Conservation (phyloP, 1,140 invertebrate species). For the Drosophila navojoa region DNA sequence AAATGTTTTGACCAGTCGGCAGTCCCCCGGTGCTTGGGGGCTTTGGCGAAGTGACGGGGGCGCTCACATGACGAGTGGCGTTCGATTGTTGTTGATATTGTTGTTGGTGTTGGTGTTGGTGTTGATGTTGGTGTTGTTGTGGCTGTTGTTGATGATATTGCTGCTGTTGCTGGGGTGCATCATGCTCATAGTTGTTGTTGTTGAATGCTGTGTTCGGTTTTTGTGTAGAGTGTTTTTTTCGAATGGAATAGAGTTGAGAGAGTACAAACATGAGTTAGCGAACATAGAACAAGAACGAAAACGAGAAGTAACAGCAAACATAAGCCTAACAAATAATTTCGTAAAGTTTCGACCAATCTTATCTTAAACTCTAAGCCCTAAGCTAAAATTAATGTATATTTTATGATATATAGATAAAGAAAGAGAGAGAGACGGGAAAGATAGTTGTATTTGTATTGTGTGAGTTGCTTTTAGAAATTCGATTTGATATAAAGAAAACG, state of each 20-base stretch:
- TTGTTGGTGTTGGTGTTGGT: conserved; percentile 62
- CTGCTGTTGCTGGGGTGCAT: conserved; percentile 79
- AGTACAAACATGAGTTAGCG: conserved; percentile 66
- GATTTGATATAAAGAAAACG: conserved; percentile 75
- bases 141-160: conserved; percentile 56
- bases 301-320: conserved; percentile 11
- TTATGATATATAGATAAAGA: background rate
- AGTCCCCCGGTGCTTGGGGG: conserved; percentile 88
- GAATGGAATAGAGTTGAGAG: conserved; percentile 65
- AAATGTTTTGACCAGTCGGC: conserved; percentile 94
- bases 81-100: conserved; percentile 60
- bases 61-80: conserved; percentile 87
- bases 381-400: background rate
- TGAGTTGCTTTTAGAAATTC: conserved; percentile 55
- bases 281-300: conserved; percentile 41
- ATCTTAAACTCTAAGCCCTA: background rate
- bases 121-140: conserved; percentile 55
- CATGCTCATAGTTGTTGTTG: conserved; percentile 59
- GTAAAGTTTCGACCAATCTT: background rate
- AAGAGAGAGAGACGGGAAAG: conserved; percentile 4
- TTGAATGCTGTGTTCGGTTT: conserved; percentile 66
- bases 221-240: conserved; percentile 54
- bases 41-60: conserved; percentile 90
- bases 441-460: conserved; percentile 35
- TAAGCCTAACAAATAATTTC: conserved; percentile 9